phyloP scores from a whole-genome alignment of 2,888 invertebrate species.

The Amaurobius ferox region DNA sequence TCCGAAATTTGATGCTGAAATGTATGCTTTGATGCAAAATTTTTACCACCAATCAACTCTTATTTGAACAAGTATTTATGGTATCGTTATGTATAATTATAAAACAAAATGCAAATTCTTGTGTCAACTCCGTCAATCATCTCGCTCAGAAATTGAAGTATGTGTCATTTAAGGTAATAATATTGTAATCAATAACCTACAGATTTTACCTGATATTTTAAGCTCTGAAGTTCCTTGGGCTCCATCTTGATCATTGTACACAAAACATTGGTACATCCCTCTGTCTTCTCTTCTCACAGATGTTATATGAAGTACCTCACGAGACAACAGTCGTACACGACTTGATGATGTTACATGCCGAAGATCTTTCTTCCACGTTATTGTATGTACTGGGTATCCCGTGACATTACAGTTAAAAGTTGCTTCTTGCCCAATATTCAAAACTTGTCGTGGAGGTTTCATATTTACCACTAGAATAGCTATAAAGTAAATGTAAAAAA shows the following conservation, averaged over 20 bases:
- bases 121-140: no score
- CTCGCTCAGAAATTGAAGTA: no score
- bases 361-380: slow-evolving; percentile 90
- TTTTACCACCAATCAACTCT: no score
- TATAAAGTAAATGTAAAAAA: slow-evolving; percentile 75
- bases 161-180: no score
- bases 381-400: slow-evolving; percentile 88
- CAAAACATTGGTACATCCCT: slow-evolving; percentile 94
- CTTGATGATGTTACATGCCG: slow-evolving; percentile 80
- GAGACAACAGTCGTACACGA: slow-evolving; percentile 46
- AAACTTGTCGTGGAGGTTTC: slow-evolving; percentile 80
- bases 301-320: slow-evolving; percentile 79
- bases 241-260: slow-evolving; percentile 89
- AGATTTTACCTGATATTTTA: slow-evolving; percentile 84
- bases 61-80: no score
- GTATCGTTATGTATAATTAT: no score
- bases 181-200: no score
- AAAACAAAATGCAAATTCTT: no score
- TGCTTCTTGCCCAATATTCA: slow-evolving; percentile 90
- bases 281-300: slow-evolving; percentile 88
- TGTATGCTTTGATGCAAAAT: no score
- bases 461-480: slow-evolving; percentile 88
- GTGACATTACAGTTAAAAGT: slow-evolving; percentile 91
- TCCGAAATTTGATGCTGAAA: no score
- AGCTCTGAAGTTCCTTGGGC: slow-evolving; percentile 89